phyloP scores from a whole-genome alignment of 2,888 invertebrate genomes.

The Minunthozetes semirufus region DNA sequence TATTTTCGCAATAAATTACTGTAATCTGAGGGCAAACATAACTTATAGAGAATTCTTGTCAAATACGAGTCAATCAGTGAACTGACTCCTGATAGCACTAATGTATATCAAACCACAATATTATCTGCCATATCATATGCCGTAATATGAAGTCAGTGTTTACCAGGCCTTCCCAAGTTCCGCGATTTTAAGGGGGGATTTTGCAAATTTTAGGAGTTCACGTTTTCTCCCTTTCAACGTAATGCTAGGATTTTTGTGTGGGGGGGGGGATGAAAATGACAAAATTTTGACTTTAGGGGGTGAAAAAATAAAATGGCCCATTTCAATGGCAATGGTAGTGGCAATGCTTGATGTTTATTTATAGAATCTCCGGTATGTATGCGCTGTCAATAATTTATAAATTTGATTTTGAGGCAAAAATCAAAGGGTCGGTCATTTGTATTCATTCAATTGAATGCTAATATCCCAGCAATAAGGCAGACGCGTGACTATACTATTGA shows the following conservation, averaged over 20 bases:
- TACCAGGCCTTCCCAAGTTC: too few species aligned
- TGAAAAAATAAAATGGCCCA: too few species aligned
- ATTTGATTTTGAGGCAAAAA: constrained; percentile 3
- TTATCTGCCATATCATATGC: not conserved
- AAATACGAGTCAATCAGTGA: not conserved
- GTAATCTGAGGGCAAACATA: too few species aligned
- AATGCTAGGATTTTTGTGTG: too few species aligned
- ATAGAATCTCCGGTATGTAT: not conserved
- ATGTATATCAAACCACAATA: not conserved
- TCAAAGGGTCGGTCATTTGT: not conserved
- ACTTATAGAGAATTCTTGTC: not conserved
- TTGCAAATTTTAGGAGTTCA: too few species aligned
- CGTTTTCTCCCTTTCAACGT: too few species aligned
- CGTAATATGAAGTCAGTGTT: not conserved
- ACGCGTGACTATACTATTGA: too few species aligned
- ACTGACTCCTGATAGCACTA: not conserved
- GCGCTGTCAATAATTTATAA: not conserved
- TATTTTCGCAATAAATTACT: too few species aligned
- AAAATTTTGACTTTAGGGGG: too few species aligned
- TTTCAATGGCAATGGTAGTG: too few species aligned
- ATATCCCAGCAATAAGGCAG: not conserved
- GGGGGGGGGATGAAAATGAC: too few species aligned
- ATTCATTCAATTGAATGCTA: not conserved
- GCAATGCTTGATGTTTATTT: constrained; percentile 22
- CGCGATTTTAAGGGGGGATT: too few species aligned